These are phyloP conservation scores for Trisateles emortualis DNA, from an alignment of 2,888 invertebrate genomes.

Conservation along the genomic window DNA sequence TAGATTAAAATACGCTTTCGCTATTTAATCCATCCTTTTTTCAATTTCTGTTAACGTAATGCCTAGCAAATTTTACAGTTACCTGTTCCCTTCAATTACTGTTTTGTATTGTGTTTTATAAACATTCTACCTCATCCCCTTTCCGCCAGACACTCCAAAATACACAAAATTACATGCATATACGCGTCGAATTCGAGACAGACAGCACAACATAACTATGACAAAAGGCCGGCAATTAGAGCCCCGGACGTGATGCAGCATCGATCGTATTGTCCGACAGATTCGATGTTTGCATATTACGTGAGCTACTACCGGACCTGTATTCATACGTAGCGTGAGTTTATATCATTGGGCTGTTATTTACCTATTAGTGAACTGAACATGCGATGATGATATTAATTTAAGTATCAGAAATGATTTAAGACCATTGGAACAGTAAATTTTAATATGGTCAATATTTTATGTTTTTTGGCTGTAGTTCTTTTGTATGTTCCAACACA, in stretches of 20 bases:
- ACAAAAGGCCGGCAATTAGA: constrained; percentile 52
- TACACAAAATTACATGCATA: constrained; percentile 29
- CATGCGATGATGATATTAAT: no score
- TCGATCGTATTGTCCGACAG: constrained; percentile 62
- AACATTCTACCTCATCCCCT: constrained; percentile 7
- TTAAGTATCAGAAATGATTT: background rate
- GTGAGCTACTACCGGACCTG: constrained; percentile 6
- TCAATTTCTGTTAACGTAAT: no score
- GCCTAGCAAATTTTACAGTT: background rate
- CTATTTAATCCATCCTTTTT: no score
- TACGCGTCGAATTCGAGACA: constrained; percentile 14
- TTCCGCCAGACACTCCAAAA: constrained; percentile 13
- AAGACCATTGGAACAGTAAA: no score
- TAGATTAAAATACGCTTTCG: no score
- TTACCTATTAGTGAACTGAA: background rate
- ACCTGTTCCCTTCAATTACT: constrained; percentile 11
- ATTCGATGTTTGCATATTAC: constrained; percentile 48
- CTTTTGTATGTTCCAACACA: no score
- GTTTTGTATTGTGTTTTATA: constrained; percentile 14
- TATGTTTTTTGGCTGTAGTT: no score
- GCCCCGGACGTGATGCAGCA: constrained; percentile 45
- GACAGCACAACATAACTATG: constrained; percentile 35
- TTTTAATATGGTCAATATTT: no score
- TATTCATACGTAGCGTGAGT: background rate
- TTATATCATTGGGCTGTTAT: background rate